Evolutionary conservation across 2,888 invertebrate species (phyloP), one percentile per base, ranked within the genome.

Genomic region (Caenorhabditis sp.): DNA sequence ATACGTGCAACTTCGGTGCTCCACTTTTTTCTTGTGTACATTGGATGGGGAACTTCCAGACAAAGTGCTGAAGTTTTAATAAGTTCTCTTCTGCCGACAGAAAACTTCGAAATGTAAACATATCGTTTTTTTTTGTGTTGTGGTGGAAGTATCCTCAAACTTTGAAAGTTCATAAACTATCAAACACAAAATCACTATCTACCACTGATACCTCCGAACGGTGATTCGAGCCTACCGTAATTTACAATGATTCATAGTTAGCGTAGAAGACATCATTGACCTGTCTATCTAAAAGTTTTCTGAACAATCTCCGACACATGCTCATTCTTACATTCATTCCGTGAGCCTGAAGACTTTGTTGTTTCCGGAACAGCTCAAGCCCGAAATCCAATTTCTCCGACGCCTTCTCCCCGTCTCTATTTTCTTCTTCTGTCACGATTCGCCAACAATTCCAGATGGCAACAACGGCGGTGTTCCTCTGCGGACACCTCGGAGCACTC

Each of bases 401-500:
- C 58, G 31, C 19, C 24, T 64, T 61, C 61, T 16, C 47, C 16
- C 58, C 26, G n/a, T 35, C 26, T 12, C 47, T 24, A 8, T 38
- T 49, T 19, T 22, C 41, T 54, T 35, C n/a, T 38, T 54, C 47
- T 58, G 12, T 49, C 38, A 35, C 26, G 22, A 24, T 54, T 66
- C 10, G n/a, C 4, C 10, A 28, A 1, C 28, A 66, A 22, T 66
- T 88, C 63, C 85, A 90, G 90, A 88, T 90, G 85, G 89, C 90
- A 44, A 81, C 88, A 51, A 86, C 88, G 26, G 88, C 89, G 6
- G 88, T 89, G 7, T 73, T 89, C 41, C 79, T 90, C 16, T 91
- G 91, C 80, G 88, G 89, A 64, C 69, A 89, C 47, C 86, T 91
- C 31, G 91, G 91, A n/a, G 85, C 88, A 24, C 76, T 90, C 24